phyloP scores from a whole-genome alignment of 2,888 invertebrate species.

The Nomada ruficornis region DNA sequence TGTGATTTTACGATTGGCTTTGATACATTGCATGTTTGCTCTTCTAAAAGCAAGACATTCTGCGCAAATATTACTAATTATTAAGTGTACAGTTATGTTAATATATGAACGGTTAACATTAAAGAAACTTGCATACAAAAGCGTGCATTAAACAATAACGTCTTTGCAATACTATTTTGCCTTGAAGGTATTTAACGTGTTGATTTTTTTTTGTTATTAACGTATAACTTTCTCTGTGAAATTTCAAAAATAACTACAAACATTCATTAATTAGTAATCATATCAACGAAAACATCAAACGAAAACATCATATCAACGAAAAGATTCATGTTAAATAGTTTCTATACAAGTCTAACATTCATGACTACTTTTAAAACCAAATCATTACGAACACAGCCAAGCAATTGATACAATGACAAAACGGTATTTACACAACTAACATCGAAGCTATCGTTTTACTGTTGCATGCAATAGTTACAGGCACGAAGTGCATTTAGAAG shows the following conservation, averaged over 20 bases:
- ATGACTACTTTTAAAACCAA: neutral
- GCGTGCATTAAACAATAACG: neutral
- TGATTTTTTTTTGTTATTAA: neutral
- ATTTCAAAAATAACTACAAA: neutral
- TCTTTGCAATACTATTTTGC: slow-evolving; percentile 1
- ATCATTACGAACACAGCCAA: neutral
- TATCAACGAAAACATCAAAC: too few relatives aligned
- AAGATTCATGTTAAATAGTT: slow-evolving; percentile 18
- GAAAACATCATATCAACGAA: too few relatives aligned
- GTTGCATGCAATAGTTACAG: neutral
- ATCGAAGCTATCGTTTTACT: neutral
- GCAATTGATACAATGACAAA: neutral
- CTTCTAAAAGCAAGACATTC: slow-evolving; percentile 84
- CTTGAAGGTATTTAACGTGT: neutral
- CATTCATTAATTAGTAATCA: neutral
- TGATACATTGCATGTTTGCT: slow-evolving; percentile 82
- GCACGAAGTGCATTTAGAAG: neutral
- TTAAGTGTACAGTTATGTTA: neutral
- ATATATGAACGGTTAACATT: neutral
- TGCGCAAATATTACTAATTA: slow-evolving; percentile 70
- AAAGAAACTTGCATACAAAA: neutral
- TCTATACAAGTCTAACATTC: neutral
- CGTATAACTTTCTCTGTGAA: neutral
- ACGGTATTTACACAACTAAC: neutral
- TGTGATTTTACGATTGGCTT: slow-evolving; percentile 84